Conservation (phyloP, 2,797 vertebrate genomes). For the Silurus aristotelis region DNA sequence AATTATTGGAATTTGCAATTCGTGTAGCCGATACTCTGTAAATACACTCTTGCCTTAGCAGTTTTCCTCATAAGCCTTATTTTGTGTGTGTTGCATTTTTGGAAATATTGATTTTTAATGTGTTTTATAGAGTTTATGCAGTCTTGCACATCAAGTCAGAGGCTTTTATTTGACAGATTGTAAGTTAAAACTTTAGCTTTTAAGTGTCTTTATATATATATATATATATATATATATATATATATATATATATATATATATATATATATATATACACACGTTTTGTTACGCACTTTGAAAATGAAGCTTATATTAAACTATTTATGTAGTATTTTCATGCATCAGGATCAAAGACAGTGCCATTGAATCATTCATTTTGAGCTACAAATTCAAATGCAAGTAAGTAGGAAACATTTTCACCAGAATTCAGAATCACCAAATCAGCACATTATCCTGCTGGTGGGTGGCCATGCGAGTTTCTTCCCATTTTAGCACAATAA, state of each 20-base stretch:
- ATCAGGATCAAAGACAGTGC: not conserved
- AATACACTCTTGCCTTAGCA: conserved; percentile 46
- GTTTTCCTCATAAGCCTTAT: conserved; percentile 33
- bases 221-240: too few relatives aligned
- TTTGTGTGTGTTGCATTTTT: conserved; percentile 45
- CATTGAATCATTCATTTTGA: not conserved
- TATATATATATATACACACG: too few relatives aligned
- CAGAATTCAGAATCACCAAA: too few relatives aligned
- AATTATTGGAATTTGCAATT: conserved; percentile 34
- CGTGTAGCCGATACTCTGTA: conserved; percentile 65
- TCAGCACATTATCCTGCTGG: not conserved
- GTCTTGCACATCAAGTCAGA: conserved; percentile 53
- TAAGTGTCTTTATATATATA: conserved; percentile 9
- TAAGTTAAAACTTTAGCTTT: conserved; percentile 53
- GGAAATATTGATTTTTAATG: conserved; percentile 34
- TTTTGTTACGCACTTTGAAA: conserved; percentile 33
- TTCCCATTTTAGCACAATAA: not conserved
- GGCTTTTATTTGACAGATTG: conserved; percentile 48
- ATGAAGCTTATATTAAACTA: conserved; percentile 21
- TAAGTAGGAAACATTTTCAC: too few relatives aligned
- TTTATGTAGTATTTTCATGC: conserved; percentile 5
- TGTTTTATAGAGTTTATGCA: conserved; percentile 51
- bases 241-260: too few relatives aligned
- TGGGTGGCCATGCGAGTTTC: not conserved
- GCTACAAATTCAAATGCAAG: not conserved